Percentiles rank a stretch among this genome's conserved stretches.
Conservation (phyloP, 2,888 invertebrate genomes). For the Cosmorhoe ocellata region DNA sequence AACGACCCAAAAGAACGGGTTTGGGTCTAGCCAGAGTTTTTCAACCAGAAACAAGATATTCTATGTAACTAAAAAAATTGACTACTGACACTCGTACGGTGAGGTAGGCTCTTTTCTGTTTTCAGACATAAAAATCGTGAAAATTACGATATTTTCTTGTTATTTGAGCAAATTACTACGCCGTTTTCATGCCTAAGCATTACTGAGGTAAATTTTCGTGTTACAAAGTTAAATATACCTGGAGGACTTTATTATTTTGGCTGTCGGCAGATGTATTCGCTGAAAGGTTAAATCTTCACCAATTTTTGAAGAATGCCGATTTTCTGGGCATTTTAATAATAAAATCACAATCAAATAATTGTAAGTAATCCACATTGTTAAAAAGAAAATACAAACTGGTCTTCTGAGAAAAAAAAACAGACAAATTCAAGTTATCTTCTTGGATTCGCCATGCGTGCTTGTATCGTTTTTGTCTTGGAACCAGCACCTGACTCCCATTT, state of each 20-base stretch:
- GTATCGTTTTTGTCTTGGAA: constrained; percentile 5
- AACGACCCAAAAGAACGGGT: constrained; percentile 1
- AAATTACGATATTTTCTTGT: constrained; percentile 69
- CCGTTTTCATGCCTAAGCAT: constrained; percentile 76
- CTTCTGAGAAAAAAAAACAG: background rate
- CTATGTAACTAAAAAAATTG: constrained; percentile 23
- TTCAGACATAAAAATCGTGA: constrained; percentile 76
- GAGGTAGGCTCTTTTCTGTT: constrained; percentile 82
- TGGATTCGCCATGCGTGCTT: constrained; percentile 70
- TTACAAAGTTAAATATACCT: constrained; percentile 10
- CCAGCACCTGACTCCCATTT: background rate
- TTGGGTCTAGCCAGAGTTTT: background rate
- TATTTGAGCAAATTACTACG: constrained; percentile 61
- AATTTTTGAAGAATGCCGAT: constrained; percentile 5
- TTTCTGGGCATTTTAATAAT: constrained; percentile 1
- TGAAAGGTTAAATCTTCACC: constrained; percentile 64
- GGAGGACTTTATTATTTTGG: constrained; percentile 49
- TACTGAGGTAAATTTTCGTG: constrained; percentile 67
- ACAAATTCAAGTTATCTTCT: constrained; percentile 12
- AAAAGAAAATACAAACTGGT: background rate
- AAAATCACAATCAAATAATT: background rate
- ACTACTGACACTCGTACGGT: constrained; percentile 77
- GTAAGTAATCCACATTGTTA: background rate
- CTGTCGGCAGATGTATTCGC: constrained; percentile 67
- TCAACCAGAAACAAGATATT: constrained; percentile 13